phyloP scores from a whole-genome alignment of 30 jellyfish, hydroid and myxozoan genomes.

The Aurelia sp. region DNA sequence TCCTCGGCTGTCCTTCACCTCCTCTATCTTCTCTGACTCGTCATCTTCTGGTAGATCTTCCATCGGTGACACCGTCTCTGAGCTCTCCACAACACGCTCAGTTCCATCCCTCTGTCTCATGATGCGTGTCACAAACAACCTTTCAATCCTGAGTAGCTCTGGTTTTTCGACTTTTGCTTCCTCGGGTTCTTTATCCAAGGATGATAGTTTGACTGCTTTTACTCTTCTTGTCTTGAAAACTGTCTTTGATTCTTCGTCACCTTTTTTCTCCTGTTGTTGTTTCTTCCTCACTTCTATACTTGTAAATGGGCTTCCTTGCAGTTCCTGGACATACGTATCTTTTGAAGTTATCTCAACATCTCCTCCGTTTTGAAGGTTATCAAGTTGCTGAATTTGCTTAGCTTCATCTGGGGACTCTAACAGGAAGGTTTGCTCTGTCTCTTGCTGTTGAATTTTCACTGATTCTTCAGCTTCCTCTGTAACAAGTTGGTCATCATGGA shows the following conservation, averaged over 20 bases:
- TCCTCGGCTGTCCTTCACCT: constrained; percentile 61
- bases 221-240: constrained; percentile 26
- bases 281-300: constrained; percentile 11
- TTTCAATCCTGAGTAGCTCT: constrained; percentile 51
- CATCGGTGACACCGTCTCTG: constrained; percentile 81
- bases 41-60: constrained; percentile 73
- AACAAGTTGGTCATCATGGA: not conserved
- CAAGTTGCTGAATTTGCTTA: too few species aligned
- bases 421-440: too few species aligned
- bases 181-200: constrained; percentile 20
- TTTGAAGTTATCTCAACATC: not conserved
- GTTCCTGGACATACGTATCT: not conserved
- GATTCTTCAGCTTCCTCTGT: not conserved
- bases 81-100: constrained; percentile 50
- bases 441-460: too few species aligned
- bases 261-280: not conserved
- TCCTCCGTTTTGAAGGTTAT: too few species aligned
- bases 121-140: constrained; percentile 72
- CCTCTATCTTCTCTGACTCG: constrained; percentile 68
- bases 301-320: constrained; percentile 35
- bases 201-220: constrained; percentile 24
- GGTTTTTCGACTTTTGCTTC: constrained; percentile 2
- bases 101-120: constrained; percentile 78
- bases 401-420: too few species aligned
- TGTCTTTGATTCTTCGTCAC: not conserved